Evolutionary conservation across 2,113 vertebrate species (phyloP).

Genomic region (Xerus inauris): DNA sequence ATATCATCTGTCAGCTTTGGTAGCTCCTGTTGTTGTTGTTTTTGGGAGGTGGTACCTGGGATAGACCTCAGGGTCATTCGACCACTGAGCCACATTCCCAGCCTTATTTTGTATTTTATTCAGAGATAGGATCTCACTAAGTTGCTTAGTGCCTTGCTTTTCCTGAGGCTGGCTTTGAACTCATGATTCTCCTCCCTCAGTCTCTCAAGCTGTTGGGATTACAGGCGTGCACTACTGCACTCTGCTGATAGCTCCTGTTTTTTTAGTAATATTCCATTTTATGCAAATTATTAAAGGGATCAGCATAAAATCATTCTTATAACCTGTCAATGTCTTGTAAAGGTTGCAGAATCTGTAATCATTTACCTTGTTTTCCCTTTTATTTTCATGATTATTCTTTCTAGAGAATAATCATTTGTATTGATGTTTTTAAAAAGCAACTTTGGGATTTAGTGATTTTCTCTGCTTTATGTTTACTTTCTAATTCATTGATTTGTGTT

Average conservation of each 20-base stretch:
- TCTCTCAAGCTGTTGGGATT: no score
- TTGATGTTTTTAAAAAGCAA: background rate
- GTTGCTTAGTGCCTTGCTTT: no score
- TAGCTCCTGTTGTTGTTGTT: background rate
- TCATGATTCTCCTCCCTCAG: no score
- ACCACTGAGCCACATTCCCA: no score
- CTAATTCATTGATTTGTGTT: background rate
- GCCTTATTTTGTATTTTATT: no score
- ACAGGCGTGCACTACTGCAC: no score
- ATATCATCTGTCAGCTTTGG: background rate
- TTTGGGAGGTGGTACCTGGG: no score
- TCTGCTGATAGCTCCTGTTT: background rate
- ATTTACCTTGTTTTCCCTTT: background rate
- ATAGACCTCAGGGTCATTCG: no score
- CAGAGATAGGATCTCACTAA: no score
- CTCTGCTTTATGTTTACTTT: background rate
- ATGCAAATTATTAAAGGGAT: background rate
- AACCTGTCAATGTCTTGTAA: background rate
- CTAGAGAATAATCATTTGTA: conserved; percentile 3
- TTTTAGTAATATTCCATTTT: conserved; percentile 12
- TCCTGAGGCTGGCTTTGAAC: no score
- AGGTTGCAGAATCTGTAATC: background rate
- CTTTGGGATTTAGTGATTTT: background rate
- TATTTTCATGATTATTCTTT: background rate
- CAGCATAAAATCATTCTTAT: conserved; percentile 12